A percentile compares a stretch with the other conserved stretches of the same genome.
Evolutionary conservation across 2,113 vertebrate genomes (phyloP).

Genomic region (Hippocampus barbouri): DNA sequence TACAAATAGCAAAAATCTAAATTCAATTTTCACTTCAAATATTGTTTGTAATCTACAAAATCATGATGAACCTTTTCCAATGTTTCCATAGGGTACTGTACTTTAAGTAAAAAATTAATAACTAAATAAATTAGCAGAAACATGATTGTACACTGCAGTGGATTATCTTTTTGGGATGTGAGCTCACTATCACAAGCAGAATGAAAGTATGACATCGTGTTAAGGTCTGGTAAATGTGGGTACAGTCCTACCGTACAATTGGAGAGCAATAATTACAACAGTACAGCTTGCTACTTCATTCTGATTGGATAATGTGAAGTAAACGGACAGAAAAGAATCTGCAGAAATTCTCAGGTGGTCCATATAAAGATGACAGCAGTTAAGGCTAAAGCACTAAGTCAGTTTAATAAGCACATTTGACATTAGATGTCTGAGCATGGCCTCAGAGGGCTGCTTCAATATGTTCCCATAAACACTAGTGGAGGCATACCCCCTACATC

Average conservation of each 20-base stretch:
- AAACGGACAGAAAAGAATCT: conserved; percentile 32
- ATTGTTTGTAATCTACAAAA: background rate
- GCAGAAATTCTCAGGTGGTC: conserved; percentile 49
- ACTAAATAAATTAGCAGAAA: background rate
- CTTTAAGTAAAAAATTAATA: conserved; percentile 10
- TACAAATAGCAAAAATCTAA: background rate
- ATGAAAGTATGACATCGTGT: conserved; percentile 38
- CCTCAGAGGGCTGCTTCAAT: conserved; percentile 55
- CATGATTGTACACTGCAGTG: conserved; percentile 20
- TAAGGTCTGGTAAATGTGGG: conserved; percentile 32
- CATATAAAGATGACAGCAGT: conserved; percentile 49
- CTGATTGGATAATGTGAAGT: conserved; percentile 25
- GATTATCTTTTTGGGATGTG: conserved; percentile 38
- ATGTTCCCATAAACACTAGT: conserved; percentile 60
- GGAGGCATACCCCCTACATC: conserved; percentile 63
- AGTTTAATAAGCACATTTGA: conserved; percentile 75
- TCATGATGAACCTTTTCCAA: conserved; percentile 4
- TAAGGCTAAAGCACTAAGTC: conserved; percentile 61
- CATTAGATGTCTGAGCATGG: conserved; percentile 56
- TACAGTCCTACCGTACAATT: conserved; percentile 42
- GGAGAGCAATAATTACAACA: conserved; percentile 27
- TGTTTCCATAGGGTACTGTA: conserved; percentile 19
- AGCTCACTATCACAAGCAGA: conserved; percentile 41
- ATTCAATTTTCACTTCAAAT: background rate
- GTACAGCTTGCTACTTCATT: conserved; percentile 28